phyloP scores from a whole-genome alignment of 2,797 vertebrate species.

The Sitta carolinensis region DNA sequence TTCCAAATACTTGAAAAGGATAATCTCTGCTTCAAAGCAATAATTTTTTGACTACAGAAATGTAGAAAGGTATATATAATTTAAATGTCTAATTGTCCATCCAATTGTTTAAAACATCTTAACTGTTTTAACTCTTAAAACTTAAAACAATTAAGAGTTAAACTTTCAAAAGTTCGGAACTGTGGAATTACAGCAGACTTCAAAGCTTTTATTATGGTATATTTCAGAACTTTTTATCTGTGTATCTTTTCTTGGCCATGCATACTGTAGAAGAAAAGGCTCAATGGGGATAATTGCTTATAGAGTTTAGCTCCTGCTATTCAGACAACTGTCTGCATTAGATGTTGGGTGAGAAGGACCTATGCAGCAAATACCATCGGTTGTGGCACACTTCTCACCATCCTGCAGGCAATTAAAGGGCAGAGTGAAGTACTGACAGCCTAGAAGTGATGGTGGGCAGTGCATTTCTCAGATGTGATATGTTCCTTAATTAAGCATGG shows the following conservation, averaged over 20 bases:
- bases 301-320: background rate
- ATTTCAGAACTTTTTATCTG: background rate
- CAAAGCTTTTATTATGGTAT: background rate
- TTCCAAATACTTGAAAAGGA: slow-evolving; percentile 26
- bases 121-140: no score
- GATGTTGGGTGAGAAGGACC: background rate
- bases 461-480: background rate
- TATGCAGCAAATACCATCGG: rapidly evolving
- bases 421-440: background rate
- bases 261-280: background rate
- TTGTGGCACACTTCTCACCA: rapidly evolving
- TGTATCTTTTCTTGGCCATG: background rate
- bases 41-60: background rate
- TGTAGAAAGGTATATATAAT: background rate
- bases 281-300: background rate
- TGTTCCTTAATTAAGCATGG: background rate
- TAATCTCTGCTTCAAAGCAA: slow-evolving; percentile 18
- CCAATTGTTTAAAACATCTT: background rate
- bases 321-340: background rate
- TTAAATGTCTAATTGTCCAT: background rate
- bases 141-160: background rate
- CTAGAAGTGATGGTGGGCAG: background rate
- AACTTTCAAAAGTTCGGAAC: background rate
- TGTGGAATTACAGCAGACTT: background rate
- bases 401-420: background rate